Evolutionary conservation across 2,113 vertebrate species (phyloP).

Genomic region (Crotophaga sulcirostris): DNA sequence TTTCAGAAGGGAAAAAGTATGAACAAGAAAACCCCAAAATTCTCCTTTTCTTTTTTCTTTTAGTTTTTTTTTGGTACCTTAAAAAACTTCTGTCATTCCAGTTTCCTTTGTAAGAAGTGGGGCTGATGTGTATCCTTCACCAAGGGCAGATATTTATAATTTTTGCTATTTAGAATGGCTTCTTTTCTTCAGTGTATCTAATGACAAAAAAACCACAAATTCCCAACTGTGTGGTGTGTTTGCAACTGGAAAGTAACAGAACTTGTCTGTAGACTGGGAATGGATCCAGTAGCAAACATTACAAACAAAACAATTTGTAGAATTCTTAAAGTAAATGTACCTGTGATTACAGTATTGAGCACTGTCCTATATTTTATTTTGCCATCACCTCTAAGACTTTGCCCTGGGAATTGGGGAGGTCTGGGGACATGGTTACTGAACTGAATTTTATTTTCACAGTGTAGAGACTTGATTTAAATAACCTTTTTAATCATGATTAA

Average conservation of each 20-base stretch:
- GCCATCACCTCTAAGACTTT: background rate
- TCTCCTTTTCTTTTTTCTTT: background rate
- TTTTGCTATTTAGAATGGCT: conserved; percentile 18
- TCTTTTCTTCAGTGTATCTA: conserved; percentile 29
- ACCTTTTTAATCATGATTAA: conserved; percentile 3
- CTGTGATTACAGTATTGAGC: background rate
- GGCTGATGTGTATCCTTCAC: conserved; percentile 4
- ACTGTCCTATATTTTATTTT: background rate
- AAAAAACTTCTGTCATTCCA: background rate
- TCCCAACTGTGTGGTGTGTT: background rate
- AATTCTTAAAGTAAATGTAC: background rate
- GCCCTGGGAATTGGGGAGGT: background rate
- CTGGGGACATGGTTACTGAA: background rate
- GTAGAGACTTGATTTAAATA: conserved; percentile 3
- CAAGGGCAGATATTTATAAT: conserved; percentile 17
- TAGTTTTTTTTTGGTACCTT: background rate
- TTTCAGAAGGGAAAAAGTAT: background rate
- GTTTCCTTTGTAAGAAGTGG: background rate
- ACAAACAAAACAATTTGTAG: background rate
- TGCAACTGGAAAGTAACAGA: background rate
- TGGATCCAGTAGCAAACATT: background rate
- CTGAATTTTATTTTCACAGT: conserved; percentile 7
- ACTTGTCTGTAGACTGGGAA: background rate
- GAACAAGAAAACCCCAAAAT: background rate
- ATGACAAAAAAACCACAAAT: conserved; percentile 18